Base-by-base conservation (phyloP, 1,140 invertebrate species). In the Hyles vespertilio region DNA sequence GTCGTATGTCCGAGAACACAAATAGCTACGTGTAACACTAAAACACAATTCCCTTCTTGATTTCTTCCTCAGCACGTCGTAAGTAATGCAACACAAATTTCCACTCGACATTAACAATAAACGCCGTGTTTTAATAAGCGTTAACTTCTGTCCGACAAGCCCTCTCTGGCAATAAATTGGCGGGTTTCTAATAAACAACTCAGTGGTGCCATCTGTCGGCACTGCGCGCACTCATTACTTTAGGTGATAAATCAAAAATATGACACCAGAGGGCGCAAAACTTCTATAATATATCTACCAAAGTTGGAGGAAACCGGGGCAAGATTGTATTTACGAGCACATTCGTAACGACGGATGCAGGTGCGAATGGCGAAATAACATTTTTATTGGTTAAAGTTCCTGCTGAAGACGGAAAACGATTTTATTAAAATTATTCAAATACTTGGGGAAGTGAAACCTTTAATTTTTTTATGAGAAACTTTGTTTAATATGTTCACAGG, bases 201-300 rank as follows among this genome's bases (percentile, higher is more conserved):
- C 74, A 61, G 55, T 66, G 68, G 52, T 67, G 81, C 79, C 84
- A 84, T 87, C 84, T 87, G 81, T 72, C 51, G 69, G 32, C 61
- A 74, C 76, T 74, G n/a, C n/a, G 63, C 69, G 69, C 56, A 69
- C 70, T 79, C 74, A 81, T 81, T 79, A 79, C 67, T 71, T 55
- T 56, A n/a, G 46, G 58, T 63, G 32, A 81, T 86, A 84, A 87
- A 84, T 87, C 84, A 80, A 52, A 51, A 59, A 55, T 66, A 59
- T 65, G 67, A 74, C 69, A 72, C 72, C 68, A 87, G 84, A 85
- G 77, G 81, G 79, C 79, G 79, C 63, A 61, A 57, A 84, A 87
- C 68, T 87, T 84, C 56, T 7, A 58, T 61, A 69, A 84, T 84
- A 70, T 77, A 76, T 84, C 74, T 75, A 59, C 58, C 36, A 43